Percentiles rank a stretch among this genome's conserved stretches.
These are phyloP conservation scores for Mus caroli DNA, from an alignment of 2,797 vertebrate species.

Conservation along the genomic window DNA sequence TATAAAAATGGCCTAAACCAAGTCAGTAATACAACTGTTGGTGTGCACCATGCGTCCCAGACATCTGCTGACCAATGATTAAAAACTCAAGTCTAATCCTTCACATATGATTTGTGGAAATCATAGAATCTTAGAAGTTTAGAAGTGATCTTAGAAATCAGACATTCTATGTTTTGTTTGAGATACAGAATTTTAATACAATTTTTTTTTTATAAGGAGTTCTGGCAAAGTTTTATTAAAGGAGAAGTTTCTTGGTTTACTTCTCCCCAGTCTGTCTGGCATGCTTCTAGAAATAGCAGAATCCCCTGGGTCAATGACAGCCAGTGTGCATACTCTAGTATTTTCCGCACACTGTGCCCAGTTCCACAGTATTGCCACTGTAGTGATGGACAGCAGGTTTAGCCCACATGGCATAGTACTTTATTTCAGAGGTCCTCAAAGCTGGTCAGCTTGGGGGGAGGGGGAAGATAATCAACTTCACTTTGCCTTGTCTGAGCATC, in stretches of 20 bases:
- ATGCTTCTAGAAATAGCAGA: not conserved
- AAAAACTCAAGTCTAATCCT: slow-evolving; percentile 13
- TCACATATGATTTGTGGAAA: not conserved
- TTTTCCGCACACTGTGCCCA: not conserved
- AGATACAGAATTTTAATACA: not conserved
- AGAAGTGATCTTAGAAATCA: slow-evolving; percentile 31
- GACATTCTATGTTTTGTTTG: not conserved
- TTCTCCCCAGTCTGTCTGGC: not conserved
- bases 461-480: not conserved
- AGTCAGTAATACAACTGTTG: slow-evolving; percentile 53
- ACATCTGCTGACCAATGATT: slow-evolving; percentile 48
- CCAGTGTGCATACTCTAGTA: not conserved
- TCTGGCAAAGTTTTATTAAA: not conserved
- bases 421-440: not conserved
- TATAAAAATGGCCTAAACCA: slow-evolving; percentile 62
- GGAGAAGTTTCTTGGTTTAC: not conserved
- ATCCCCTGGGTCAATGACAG: not conserved
- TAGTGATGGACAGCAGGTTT: not conserved
- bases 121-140: slow-evolving; percentile 1
- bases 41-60: slow-evolving; percentile 26
- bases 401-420: not conserved
- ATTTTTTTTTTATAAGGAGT: not conserved
- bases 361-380: not conserved
- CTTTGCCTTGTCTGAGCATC: not conserved
- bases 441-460: not conserved